Conservation (phyloP, 2,888 invertebrate genomes). For the Phaonia tiefii region DNA sequence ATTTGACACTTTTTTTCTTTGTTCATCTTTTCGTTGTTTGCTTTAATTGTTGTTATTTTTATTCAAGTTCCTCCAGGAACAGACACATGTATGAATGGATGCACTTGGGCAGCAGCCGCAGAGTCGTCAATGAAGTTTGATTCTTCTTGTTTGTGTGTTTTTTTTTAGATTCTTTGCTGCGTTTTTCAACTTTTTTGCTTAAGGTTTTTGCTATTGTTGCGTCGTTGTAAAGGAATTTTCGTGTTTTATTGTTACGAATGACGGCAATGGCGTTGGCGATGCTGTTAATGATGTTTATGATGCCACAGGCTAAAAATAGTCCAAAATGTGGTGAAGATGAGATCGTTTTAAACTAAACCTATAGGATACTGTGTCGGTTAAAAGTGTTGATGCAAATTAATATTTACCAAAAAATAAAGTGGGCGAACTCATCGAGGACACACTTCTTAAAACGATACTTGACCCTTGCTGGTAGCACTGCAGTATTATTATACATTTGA, state of each 20-base stretch:
- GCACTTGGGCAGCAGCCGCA: too few relatives aligned
- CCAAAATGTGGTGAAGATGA: constrained; percentile 29
- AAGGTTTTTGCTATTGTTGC: neutral
- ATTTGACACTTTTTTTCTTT: constrained; percentile 70
- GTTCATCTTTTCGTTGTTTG: constrained; percentile 11
- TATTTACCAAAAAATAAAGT: too few relatives aligned
- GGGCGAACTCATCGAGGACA: too few relatives aligned
- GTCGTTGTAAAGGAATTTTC: constrained; percentile 54
- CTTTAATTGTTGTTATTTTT: constrained; percentile 43
- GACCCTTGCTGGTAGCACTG: too few relatives aligned
- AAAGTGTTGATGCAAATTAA: neutral
- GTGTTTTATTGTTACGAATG: constrained; percentile 27
- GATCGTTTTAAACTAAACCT: constrained; percentile 49
- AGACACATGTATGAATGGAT: constrained; percentile 14
- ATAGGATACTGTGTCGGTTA: neutral
- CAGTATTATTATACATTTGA: too few relatives aligned
- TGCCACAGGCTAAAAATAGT: constrained; percentile 65
- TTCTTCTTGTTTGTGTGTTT: constrained; percentile 5
- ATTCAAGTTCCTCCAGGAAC: constrained; percentile 28
- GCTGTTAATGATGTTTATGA: constrained; percentile 49
- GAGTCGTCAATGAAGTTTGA: constrained; percentile 31
- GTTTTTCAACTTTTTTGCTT: neutral
- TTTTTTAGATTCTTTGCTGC: too few relatives aligned
- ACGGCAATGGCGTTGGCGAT: constrained; percentile 38
- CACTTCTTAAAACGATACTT: too few relatives aligned